Conservation (phyloP, 1,140 invertebrate species). For the Plutomurus gul region DNA sequence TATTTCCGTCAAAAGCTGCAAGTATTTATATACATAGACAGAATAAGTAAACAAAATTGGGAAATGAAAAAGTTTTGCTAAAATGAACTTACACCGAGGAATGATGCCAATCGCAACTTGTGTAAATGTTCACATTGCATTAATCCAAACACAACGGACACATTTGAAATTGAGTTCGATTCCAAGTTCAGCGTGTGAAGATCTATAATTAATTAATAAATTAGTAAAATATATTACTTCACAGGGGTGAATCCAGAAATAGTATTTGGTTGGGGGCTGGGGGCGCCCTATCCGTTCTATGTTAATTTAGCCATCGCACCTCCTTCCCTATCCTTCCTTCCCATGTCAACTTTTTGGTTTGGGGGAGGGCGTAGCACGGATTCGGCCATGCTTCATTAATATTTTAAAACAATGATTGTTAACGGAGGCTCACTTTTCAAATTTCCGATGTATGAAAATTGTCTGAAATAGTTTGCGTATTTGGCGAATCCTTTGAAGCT, state of each 20-base stretch:
- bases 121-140: slow-evolving; percentile 30
- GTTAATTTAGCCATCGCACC: too few species aligned
- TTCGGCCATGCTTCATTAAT: too few species aligned
- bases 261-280: too few species aligned
- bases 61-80: not conserved
- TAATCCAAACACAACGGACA: slow-evolving; percentile 1
- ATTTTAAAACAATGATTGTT: too few species aligned
- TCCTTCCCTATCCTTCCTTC: too few species aligned
- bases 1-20: slow-evolving; percentile 12
- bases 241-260: too few species aligned
- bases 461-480: slow-evolving; percentile 27
- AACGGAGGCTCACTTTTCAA: not conserved
- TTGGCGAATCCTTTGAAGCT: slow-evolving; percentile 30
- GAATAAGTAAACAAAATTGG: not conserved
- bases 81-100: slow-evolving; percentile 30
- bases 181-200: not conserved
- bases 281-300: too few species aligned
- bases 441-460: slow-evolving; percentile 1
- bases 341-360: too few species aligned
- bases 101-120: slow-evolving; percentile 1
- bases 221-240: not conserved
- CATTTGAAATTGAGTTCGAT: slow-evolving; percentile 18
- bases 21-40: not conserved
- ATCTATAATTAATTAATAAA: not conserved
- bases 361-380: too few species aligned